Evolutionary conservation across 2,797 vertebrate species (phyloP), one percentile per base, ranked within the genome.

Genomic region (Lepidocolaptes lacrymiger): DNA sequence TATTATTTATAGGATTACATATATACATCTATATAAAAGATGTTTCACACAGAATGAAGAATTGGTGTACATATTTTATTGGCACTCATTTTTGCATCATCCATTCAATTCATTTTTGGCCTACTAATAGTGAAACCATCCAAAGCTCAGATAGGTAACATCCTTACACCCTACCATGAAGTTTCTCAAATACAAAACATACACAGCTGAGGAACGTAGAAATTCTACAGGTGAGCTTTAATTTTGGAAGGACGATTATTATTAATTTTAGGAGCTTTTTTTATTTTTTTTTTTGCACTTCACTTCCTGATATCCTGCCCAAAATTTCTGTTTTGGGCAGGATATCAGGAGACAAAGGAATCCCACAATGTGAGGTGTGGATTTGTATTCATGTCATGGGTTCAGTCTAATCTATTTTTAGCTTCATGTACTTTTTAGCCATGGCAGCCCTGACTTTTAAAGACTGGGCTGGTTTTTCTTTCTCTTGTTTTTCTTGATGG

Each of bases 21-120:
- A 71, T 48, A 66, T 64, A 49, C 85, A 88, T 81, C 66, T 11
- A 82, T 94, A 94, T 88, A 97, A 94, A 96, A 95, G 87, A 63
- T 73, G 72, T 90, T 96, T 96, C 88, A 85, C 48, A 55, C 43
- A 78, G 81, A 71, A 88, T 74, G 58, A 85, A 85, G 74, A 81
- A 87, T 81, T 6, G 0, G n/a, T 91, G 91, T 92, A 78, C 83
- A 51, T 83, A 26, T 89, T 93, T 88, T 93, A 93, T 89, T 94
- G 66, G 63, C 55, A 56, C 41, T 67, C 39, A 34, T 78, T 85
- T 95, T 92, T 85, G 63, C 85, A 73, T 87, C 88, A 93, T 89
- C 72, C 75, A 32, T 36, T 51, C 39, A 71, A 74, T 85, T 91
- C 5, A 6, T 89, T 77, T 92, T 84, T 66, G 67, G 89, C 68